These are phyloP conservation scores for Periophthalmus magnuspinnatus DNA, from an alignment of 2,797 vertebrate genomes.

Conservation along the genomic window DNA sequence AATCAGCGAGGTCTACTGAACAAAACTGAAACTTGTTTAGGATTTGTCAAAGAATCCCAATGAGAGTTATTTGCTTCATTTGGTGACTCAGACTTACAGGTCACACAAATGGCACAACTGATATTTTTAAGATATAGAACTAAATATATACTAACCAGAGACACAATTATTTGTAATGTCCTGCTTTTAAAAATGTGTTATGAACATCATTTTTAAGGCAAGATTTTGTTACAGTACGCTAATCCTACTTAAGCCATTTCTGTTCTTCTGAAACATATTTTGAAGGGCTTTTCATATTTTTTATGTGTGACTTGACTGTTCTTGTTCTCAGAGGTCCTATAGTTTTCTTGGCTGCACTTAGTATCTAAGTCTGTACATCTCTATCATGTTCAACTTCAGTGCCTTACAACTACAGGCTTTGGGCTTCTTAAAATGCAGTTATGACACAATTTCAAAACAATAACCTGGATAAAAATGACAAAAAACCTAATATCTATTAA, in stretches of 20 bases:
- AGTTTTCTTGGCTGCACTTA: constrained; percentile 23
- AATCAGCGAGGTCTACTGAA: constrained; percentile 18
- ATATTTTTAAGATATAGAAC: constrained; percentile 9
- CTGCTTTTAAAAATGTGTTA: constrained; percentile 15
- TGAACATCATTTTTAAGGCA: neutral
- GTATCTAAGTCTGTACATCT: constrained; percentile 40
- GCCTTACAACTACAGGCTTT: constrained; percentile 70
- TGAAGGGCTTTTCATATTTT: constrained; percentile 32
- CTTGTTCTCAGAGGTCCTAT: constrained; percentile 20
- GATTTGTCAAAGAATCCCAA: constrained; percentile 12
- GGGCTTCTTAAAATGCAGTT: constrained; percentile 57
- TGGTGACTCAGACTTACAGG: constrained; percentile 30
- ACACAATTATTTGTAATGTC: constrained; percentile 30
- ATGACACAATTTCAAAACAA: constrained; percentile 45
- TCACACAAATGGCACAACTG: constrained; percentile 50
- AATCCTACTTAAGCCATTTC: constrained; percentile 7
- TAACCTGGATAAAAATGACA: constrained; percentile 45
- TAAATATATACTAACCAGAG: constrained; percentile 3
- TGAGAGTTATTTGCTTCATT: constrained; percentile 18
- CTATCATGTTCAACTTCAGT: constrained; percentile 61
- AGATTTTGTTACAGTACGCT: neutral
- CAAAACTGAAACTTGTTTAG: constrained; percentile 22
- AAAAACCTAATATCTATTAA: constrained; percentile 52
- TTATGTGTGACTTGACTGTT: constrained; percentile 28
- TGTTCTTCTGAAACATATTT: constrained; percentile 15